Evolutionary conservation across 2,888 invertebrate genomes (phyloP), one percentile per base, ranked within the genome.

Genomic region (Epinotia bilunana): DNA sequence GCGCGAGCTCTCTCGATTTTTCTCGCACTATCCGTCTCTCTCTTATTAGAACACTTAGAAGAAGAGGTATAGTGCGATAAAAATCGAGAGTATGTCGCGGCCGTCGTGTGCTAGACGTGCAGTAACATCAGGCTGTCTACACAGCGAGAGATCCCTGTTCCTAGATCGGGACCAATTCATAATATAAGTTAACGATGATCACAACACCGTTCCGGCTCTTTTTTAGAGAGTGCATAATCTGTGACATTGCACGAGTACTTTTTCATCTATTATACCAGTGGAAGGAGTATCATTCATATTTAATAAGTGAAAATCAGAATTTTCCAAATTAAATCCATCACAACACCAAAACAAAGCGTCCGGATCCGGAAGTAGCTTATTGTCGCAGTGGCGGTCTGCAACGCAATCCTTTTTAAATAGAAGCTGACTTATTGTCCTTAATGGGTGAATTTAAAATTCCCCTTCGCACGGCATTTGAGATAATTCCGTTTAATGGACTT

Each of bases 401-500:
- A 23, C 20, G 49, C 28, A 64, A 53, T 53, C 28, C 64, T 18
- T 65, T 67, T 46, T 39, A 39, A 65, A 57, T 46, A 69, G 49
- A 69, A 69, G n/a, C 43, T 46, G 46, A 69, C 58, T n/a, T 20
- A 69, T 58, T 46, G 46, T 69, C 69, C 58, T 60, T 69, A 69
- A 69, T 67, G 16, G 55, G n/a, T 11, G 43, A 58, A 39, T 61
- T 74, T 65, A 60, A 74, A 74, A 60, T 64, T 60, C 71, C 65
- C 67, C 74, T 62, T 60, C 72, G 33, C 75, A 65, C 67, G 61
- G 64, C 63, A 71, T 53, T 71, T 65, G 60, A 72, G 71, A 75
- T 71, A 65, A 75, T 71, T 69, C 71, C 67, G n/a, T 75, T 67
- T 75, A 75, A 75, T 67, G 46, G 67, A n/a, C 72, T 72, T 71